These are phyloP conservation scores for Arctocebus calabarensis DNA, from an alignment of 2,797 vertebrate species.

Conservation along the genomic window DNA sequence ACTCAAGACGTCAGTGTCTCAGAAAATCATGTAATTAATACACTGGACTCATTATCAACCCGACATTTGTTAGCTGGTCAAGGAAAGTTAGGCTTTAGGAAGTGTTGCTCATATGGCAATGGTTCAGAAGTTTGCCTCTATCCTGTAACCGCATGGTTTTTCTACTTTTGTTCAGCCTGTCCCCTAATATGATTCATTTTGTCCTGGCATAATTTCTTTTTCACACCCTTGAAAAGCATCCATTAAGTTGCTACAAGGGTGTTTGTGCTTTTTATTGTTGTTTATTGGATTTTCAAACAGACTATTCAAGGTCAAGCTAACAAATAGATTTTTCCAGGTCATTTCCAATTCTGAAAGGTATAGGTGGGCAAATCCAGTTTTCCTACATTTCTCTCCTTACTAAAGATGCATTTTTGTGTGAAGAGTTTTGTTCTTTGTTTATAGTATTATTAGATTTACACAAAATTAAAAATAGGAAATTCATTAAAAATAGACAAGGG, in stretches of 20 bases:
- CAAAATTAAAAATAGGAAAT: neutral
- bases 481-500: neutral
- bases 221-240: neutral
- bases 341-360: neutral
- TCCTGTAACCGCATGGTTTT: neutral
- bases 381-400: neutral
- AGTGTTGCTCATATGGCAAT: too few relatives aligned
- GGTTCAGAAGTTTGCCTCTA: neutral
- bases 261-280: neutral
- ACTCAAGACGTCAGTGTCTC: neutral
- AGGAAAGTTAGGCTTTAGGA: neutral
- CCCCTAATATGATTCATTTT: neutral
- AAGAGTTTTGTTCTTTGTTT: neutral
- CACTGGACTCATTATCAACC: neutral
- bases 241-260: neutral
- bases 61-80: neutral
- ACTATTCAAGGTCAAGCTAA: neutral
- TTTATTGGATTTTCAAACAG: neutral
- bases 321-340: neutral
- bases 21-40: neutral
- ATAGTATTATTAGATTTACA: neutral
- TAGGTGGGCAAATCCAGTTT: neutral
- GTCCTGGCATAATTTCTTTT: neutral
- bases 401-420: neutral
- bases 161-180: neutral